Evolutionary conservation across 2,797 vertebrate genomes (phyloP), one percentile per base, ranked within the genome.

Genomic region (Euthynnus affinis): DNA sequence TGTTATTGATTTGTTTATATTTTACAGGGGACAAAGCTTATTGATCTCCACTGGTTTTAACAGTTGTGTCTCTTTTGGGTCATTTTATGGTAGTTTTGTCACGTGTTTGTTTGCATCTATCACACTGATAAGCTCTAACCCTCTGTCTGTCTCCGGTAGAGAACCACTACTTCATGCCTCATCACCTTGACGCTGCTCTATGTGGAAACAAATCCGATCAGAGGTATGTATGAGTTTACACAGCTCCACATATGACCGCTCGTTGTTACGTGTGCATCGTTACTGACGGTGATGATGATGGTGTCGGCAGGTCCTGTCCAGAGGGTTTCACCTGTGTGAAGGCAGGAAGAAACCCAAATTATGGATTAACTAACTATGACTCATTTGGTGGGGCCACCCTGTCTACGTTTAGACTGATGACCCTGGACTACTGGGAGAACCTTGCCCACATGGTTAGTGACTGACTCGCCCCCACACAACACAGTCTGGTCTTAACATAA

Each of bases 181-280:
- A 93, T 52, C 83, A 95, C 0, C 5, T 60, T 0, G 98, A 99
- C 0, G 93, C 98, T 53, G 91, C 98, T 86, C 92, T 99, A 40
- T 99, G 98, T 20, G 98, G 98, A 79, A 99, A 99, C 94, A 96
- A 96, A 85, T 97, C 97, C n/a, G n/a, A n/a, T n/a, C n/a, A n/a
- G n/a, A 98, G 98, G 98, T 98, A 93, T 57, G 93, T 89, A n/a
- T 27, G 2, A 49, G 15, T 18, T 17, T 6, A 46, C 44, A 46
- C 17, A 7, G n/a, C 6, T 49, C 46, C n/a, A 52, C 27, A 34
- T 20, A 9, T 8, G 18, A 20, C 18, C n/a, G 18, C 46, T 49
- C 18, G n/a, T n/a, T 20, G 18, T 49, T 20, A n/a, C n/a, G 20
- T 23, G 2, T 46, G 7, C 1, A 13, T 55, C 13, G 18, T 58